These are phyloP conservation scores for Gisinianus flammeolus DNA, from an alignment of 2,888 invertebrate species.

Conservation along the genomic window DNA sequence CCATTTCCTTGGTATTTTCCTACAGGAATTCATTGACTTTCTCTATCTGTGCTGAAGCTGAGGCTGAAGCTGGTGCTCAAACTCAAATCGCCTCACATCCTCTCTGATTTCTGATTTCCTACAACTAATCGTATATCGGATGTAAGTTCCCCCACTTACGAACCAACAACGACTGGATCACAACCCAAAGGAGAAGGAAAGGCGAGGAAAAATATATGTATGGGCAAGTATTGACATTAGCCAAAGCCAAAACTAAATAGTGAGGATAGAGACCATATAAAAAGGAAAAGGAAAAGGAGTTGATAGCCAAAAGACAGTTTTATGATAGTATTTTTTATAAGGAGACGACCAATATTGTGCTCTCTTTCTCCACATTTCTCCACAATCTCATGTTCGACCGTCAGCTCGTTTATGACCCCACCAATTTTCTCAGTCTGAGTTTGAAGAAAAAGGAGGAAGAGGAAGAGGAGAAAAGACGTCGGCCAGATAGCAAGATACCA, in stretches of 20 bases:
- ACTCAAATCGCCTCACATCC: not conserved
- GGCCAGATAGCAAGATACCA: too few species aligned
- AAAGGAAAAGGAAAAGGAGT: not conserved
- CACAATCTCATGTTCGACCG: too few species aligned
- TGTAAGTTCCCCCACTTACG: not conserved
- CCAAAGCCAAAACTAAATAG: not conserved
- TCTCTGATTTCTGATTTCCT: not conserved
- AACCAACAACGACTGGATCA: not conserved
- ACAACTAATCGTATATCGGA: not conserved
- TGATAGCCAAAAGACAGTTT: conserved; percentile 8
- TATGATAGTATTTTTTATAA: not conserved
- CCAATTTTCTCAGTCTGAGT: too few species aligned
- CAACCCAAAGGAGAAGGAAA: not conserved
- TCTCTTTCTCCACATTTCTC: not conserved
- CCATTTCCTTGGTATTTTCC: too few species aligned
- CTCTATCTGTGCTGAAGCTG: too few species aligned
- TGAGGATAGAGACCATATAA: too few species aligned
- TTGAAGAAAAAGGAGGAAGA: too few species aligned
- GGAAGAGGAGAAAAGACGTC: too few species aligned
- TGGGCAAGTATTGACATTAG: too few species aligned
- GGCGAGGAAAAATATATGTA: too few species aligned
- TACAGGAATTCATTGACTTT: too few species aligned
- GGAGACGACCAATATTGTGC: not conserved
- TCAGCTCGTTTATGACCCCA: too few species aligned
- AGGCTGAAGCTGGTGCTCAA: not conserved